A percentile compares a stretch with the other conserved stretches of the same genome.
Conservation (phyloP, 2,113 vertebrate species). For the Sturnira hondurensis region DNA sequence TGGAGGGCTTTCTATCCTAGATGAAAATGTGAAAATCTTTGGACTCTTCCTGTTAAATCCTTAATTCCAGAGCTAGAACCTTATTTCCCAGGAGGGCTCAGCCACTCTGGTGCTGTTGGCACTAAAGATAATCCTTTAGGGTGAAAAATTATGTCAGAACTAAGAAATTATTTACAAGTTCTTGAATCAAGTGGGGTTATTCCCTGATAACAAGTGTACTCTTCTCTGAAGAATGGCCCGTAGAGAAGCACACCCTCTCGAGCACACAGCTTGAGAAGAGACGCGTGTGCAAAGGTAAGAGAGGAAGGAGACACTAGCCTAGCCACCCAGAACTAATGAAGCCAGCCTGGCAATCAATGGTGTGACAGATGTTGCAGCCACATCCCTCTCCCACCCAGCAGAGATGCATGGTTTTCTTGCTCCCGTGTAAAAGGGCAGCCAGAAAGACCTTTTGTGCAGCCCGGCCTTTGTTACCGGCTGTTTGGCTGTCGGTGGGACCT, state of each 20-base stretch:
- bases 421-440: neutral
- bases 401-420: neutral
- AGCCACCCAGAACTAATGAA: slow-evolving; percentile 26
- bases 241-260: neutral
- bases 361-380: slow-evolving; percentile 1
- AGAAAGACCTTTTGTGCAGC: slow-evolving; percentile 21
- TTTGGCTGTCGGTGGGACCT: neutral
- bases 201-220: neutral
- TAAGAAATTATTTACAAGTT: neutral
- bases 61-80: neutral
- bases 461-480: slow-evolving; percentile 40
- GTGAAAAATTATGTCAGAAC: neutral
- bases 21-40: neutral
- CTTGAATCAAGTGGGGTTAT: neutral
- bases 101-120: neutral
- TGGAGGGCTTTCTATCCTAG: neutral
- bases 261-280: neutral
- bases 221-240: neutral
- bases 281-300: neutral
- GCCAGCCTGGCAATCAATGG: neutral
- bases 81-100: neutral
- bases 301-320: neutral
- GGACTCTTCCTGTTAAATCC: neutral
- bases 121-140: neutral
- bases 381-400: neutral